These are phyloP conservation scores for Rhabdomys pumilio DNA, from an alignment of 2,797 vertebrate species.

Conservation along the genomic window DNA sequence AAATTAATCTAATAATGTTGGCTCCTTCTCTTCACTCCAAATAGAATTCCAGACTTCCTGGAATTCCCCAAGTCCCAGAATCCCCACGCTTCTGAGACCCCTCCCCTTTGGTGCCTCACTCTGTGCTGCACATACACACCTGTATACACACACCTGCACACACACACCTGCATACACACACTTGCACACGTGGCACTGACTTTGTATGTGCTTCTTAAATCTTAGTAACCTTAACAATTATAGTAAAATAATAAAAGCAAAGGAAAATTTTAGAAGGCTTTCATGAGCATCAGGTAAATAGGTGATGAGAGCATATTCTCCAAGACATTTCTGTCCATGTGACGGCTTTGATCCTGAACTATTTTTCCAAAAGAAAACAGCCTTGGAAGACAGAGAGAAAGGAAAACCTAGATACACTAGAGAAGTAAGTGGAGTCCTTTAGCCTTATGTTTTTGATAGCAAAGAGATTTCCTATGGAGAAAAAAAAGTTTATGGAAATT, in stretches of 20 bases:
- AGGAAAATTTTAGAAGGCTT: neutral
- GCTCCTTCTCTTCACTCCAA: neutral
- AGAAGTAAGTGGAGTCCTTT: neutral
- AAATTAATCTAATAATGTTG: neutral
- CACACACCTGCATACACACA: neutral
- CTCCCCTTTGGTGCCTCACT: neutral
- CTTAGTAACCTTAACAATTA: neutral
- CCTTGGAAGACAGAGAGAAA: neutral
- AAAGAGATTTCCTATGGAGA: neutral
- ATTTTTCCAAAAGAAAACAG: neutral
- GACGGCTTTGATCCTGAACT: neutral
- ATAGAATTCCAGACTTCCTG: neutral
- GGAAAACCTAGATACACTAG: neutral
- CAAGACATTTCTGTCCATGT: neutral
- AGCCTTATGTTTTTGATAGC: neutral
- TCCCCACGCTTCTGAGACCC: neutral
- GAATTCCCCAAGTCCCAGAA: neutral
- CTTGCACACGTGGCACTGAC: neutral
- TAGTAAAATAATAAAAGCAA: neutral
- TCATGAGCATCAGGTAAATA: neutral
- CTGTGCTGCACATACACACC: neutral
- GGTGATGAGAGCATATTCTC: too few species aligned
- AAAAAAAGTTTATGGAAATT: neutral
- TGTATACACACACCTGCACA: neutral
- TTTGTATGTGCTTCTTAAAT: neutral